Evolutionary conservation across 2,113 vertebrate genomes (phyloP).

Genomic region (Leucosticte australis): DNA sequence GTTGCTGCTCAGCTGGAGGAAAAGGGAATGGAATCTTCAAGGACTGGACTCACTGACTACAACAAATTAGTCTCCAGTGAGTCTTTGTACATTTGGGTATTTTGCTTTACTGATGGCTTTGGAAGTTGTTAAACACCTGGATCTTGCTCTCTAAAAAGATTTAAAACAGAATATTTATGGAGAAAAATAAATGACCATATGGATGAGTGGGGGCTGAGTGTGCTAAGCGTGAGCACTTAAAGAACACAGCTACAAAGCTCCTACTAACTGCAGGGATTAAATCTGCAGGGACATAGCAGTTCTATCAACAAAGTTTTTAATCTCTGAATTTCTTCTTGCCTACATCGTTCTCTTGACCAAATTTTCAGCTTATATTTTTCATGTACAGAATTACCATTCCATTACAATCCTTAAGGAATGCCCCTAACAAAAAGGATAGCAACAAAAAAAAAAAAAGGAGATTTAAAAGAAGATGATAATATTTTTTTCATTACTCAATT

Average conservation of each 20-base stretch:
- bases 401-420: background rate
- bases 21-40: background rate
- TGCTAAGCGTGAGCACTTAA: background rate
- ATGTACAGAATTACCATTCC: background rate
- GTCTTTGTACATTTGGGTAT: background rate
- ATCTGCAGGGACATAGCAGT: background rate
- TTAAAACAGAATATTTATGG: background rate
- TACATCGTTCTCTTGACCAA: background rate
- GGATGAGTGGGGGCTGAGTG: background rate
- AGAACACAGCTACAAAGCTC: background rate
- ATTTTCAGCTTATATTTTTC: background rate
- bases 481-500: background rate
- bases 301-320: background rate
- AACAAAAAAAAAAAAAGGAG: background rate
- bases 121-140: slow-evolving; percentile 7
- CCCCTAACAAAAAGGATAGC: background rate
- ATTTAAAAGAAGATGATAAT: background rate
- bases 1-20: background rate
- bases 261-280: background rate
- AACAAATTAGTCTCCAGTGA: background rate
- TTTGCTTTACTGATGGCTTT: background rate
- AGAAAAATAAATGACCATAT: background rate
- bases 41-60: background rate
- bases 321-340: background rate
- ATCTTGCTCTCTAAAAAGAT: background rate